These are phyloP conservation scores for Eurois occulta DNA, from an alignment of 2,888 invertebrate species.

Conservation along the genomic window DNA sequence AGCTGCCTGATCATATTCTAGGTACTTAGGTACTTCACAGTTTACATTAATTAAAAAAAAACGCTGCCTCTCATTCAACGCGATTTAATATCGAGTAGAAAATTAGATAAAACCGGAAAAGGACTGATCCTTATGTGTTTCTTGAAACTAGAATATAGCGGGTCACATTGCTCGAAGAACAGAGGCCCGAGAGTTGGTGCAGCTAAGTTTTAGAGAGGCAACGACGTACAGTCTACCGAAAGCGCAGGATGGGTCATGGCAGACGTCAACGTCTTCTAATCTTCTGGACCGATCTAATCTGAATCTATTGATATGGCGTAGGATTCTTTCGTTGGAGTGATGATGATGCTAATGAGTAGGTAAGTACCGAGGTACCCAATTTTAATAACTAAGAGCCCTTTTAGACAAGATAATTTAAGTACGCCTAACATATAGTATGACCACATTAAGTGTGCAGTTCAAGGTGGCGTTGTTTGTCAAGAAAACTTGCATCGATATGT, in stretches of 20 bases:
- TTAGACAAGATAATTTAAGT: background rate
- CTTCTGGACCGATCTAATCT: background rate
- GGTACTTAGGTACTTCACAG: background rate
- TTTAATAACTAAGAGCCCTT: background rate
- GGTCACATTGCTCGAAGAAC: no score
- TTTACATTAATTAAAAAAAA: background rate
- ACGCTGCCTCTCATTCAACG: background rate
- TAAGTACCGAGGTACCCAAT: background rate
- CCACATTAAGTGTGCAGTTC: no score
- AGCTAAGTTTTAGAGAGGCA: background rate
- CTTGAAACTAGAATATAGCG: no score
- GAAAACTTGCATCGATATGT: no score
- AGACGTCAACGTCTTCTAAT: background rate
- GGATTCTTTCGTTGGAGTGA: background rate
- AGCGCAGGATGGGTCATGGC: no score
- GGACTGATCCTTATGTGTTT: no score
- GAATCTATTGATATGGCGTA: background rate
- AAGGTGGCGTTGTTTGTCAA: no score
- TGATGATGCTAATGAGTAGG: background rate
- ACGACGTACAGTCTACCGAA: background rate
- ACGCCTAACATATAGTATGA: no score
- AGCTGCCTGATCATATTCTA: background rate
- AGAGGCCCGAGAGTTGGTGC: no score
- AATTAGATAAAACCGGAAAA: no score
- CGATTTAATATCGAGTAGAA: background rate